These are phyloP conservation scores for Diachasma alloeum DNA, from an alignment of 1,140 invertebrate species.

Conservation along the genomic window DNA sequence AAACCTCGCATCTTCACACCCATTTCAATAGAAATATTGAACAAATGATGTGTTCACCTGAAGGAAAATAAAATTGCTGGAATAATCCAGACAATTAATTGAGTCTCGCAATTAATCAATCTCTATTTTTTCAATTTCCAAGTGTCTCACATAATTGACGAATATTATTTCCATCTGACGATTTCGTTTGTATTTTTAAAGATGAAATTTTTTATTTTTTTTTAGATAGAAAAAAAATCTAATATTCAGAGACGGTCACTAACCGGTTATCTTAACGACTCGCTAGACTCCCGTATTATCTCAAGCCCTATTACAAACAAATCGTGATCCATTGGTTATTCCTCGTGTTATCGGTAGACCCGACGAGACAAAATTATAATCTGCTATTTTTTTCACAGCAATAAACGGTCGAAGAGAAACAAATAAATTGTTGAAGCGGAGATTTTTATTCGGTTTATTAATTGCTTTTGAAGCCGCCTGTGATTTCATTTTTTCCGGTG, in stretches of 20 bases:
- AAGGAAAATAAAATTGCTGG: too few relatives aligned
- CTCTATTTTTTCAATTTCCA: too few relatives aligned
- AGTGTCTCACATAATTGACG: not conserved
- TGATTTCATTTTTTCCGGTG: not conserved
- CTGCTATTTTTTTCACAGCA: not conserved
- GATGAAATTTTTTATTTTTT: not conserved
- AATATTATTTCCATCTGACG: not conserved
- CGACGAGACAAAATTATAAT: not conserved
- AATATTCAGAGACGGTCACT: conserved; percentile 37
- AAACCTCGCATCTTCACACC: too few relatives aligned
- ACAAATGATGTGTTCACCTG: too few relatives aligned
- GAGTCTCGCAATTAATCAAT: too few relatives aligned
- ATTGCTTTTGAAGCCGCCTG: not conserved
- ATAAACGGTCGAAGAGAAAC: not conserved
- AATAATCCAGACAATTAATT: too few relatives aligned
- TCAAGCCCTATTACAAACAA: conserved; percentile 39
- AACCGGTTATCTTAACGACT: conserved; percentile 41
- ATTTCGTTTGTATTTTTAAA: not conserved
- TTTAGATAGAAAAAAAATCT: not conserved
- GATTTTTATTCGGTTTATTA: not conserved
- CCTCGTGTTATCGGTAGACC: not conserved
- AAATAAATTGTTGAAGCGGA: not conserved
- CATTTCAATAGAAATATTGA: too few relatives aligned
- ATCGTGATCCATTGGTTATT: conserved; percentile 15
- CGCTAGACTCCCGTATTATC: conserved; percentile 33